Base-by-base conservation (phyloP, 2,888 invertebrate species). In the Scaptomyza caliginosa region DNA sequence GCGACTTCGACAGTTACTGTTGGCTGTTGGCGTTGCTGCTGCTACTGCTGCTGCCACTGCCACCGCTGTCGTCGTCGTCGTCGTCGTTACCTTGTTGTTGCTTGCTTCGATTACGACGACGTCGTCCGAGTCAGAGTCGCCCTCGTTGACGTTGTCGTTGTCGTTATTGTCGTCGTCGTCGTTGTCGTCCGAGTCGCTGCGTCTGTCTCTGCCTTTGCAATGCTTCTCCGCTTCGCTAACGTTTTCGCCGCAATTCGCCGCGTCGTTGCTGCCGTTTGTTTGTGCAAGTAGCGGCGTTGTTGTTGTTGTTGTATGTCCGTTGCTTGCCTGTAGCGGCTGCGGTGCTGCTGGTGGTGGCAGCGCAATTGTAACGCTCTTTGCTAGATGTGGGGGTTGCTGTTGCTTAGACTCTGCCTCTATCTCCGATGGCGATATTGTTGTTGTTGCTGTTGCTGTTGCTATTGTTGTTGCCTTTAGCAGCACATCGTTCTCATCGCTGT, bases 381-480 rank as follows among this genome's bases (percentile, higher is more conserved):
- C 34, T 42, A 48, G 62, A 43, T 72, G 69, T 65, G 71, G 66
- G 58, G 74, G 76, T 67, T 73, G 74, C 49, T 73, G 76, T 66
- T 73, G 74, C 66, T 79, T 74, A 60, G 96, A 97, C 97, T 74
- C 74, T 42, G 70, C 40, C 40, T 69, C 73, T 49, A 38, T 32
- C 51, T 69, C 70, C 24, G 59, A 39, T 50, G 46, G 7, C 13
- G 67, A 60, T 67, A 82, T 77, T 67, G 46, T 10, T 38, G 68
- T 59, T 67, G 82, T 77, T 94, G 96, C 96, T 70, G 56, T 59
- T 45, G 64, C 24, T 55, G 62, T 39, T 68, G 96, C 94, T 97
- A 97, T 94, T 74, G 73, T 72, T 69, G 83, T 83, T 94, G 96
- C 96, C 95, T 96, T 96, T 94, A 96, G 96, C 95, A 96, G 94